Evolutionary conservation across 2,797 vertebrate species (phyloP), one percentile per base, ranked within the genome.

Genomic region (Oophaga sylvatica): DNA sequence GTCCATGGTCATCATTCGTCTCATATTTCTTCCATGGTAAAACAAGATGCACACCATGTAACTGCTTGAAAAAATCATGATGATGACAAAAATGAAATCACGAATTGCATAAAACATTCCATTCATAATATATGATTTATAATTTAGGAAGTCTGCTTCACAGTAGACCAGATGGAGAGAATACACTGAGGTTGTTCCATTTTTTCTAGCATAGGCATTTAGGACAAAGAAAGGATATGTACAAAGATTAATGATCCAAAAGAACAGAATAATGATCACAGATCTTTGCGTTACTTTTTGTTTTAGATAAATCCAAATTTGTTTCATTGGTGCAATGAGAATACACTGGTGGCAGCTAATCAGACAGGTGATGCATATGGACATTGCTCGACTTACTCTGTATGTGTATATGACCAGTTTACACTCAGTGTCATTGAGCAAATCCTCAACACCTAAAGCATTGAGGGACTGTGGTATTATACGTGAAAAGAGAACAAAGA

Each of bases 21-120:
- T 87, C 81, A 87, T 78, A 31, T 20, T 35, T 83, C 57, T 77
- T 15, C 68, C 71, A 83, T 87, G 87, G 12, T 41, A 1, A 31
- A 83, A 17, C 62, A 87, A 71, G 8, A 87, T 16, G 35, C 41
- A 79, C 8, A 87, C 87, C 77, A 87, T 83, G 90, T 94, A 95
- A 15, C 91, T 87, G 8, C 95, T 96, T 71, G 95, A 95, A 71
- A 91, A 92, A 85, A 96, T 17, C 95, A 96, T 96, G 62, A 95
- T 75, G 5, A 92, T 93, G 6, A 96, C 95, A 20, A 96, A 88
- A 60, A 88, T 11, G 7, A 88, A 85, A 85, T 88, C 87, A 15
- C 87, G 63, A 2, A n/a, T n/a, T 5, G 79, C 67, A 56, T 73
- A 65, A 80, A 88, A 75, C 31, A 70, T 1, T 19, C 87, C 87